These are phyloP conservation scores for Donacobius atricapilla DNA, from an alignment of 2,113 vertebrate genomes.

Conservation along the genomic window DNA sequence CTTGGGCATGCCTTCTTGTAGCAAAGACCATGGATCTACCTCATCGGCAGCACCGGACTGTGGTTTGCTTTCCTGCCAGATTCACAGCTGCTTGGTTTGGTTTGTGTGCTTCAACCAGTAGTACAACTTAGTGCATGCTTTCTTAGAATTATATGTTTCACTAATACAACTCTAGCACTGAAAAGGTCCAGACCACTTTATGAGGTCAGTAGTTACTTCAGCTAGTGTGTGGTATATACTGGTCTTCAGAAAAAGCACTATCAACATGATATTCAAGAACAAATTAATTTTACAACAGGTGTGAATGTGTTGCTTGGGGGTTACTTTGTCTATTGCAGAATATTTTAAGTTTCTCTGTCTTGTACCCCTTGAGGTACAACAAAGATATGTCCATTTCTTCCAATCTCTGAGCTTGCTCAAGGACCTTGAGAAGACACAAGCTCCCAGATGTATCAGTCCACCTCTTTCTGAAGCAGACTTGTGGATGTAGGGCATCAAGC, in stretches of 20 bases:
- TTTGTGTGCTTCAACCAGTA: not conserved
- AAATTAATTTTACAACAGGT: not conserved
- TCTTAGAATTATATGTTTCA: not conserved
- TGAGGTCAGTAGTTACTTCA: not conserved
- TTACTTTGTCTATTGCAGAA: not conserved
- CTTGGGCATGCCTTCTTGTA: fast-evolving
- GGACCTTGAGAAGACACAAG: not conserved
- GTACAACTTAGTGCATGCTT: not conserved
- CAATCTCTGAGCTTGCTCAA: not conserved
- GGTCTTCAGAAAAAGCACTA: not conserved
- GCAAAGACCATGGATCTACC: not conserved
- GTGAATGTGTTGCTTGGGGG: not conserved
- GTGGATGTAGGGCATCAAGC: not conserved
- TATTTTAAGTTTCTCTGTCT: not conserved
- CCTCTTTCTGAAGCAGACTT: not conserved
- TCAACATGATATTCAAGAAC: not conserved
- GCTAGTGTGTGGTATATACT: not conserved
- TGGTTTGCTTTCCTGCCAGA: not conserved
- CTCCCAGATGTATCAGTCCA: not conserved
- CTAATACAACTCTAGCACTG: not conserved
- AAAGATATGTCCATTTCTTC: not conserved
- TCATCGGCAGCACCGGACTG: not conserved
- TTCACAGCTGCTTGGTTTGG: not conserved
- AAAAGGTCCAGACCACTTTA: not conserved
- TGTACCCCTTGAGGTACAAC: not conserved